Evolutionary conservation across 2,888 invertebrate genomes (phyloP), one percentile per base, ranked within the genome.

Genomic region (Xestobium rufovillosum): DNA sequence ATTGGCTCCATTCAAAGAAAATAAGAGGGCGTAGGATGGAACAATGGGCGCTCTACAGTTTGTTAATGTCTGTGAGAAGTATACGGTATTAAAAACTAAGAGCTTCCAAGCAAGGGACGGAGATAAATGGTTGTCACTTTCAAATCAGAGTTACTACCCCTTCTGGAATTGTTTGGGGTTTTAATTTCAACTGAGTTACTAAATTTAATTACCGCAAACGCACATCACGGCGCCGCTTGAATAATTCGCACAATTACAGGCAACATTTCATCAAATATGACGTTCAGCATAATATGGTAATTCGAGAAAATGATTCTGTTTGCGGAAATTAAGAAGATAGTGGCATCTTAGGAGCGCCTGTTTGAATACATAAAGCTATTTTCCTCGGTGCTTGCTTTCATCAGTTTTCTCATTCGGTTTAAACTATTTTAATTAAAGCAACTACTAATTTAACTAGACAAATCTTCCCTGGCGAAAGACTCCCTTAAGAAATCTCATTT

Each of bases 341-440:
- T 52, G 49, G 49, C 48, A 45, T 48, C 45, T 38, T 42, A 39
- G 43, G 36, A 41, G 35, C 45, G 45, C 39, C 41, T 41, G 50
- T 49, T 50, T 52, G 50, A 49, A 50, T 45, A 47, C 53, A 57
- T 55, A 56, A 53, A 55, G 55, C 55, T 53, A 49, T 56, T 53
- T 53, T 50, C 47, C 53, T 49, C 38, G 44, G 44, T 46, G 51
- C 57, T 57, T 59, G 59, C 58, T 59, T 56, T 58, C 60, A 58
- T 59, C 60, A 56, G 56, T 56, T 55, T 57, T 57, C 59, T 57
- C 59, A 54, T 60, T 60, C 56, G 53, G 57, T 56, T 58, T 53
- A 58, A 65, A 65, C 66, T 66, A 65, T 65, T 65, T 65, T 64
- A 65, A 66, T 65, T 65, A 65, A 65, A 62, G 57, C 61, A 57